A percentile compares a stretch with the other conserved stretches of the same genome.
These are phyloP conservation scores for Agrochola litura DNA, from an alignment of 2,888 invertebrate genomes.

Conservation along the genomic window DNA sequence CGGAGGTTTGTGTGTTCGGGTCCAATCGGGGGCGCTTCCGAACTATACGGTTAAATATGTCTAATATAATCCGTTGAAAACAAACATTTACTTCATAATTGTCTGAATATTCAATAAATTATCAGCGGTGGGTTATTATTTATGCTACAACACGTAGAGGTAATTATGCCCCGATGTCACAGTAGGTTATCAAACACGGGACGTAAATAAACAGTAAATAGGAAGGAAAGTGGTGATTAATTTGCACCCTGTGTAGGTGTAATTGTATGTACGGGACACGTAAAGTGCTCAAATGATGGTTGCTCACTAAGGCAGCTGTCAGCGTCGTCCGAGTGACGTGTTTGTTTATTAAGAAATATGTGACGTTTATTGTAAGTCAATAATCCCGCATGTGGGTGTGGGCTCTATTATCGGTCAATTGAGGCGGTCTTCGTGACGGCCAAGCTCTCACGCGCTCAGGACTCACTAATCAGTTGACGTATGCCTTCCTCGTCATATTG, in stretches of 20 bases:
- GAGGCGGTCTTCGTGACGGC: constrained; percentile 72
- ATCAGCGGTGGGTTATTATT: constrained; percentile 42
- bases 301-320: constrained; percentile 38
- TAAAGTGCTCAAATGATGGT: constrained; percentile 44
- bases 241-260: constrained; percentile 45
- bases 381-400: constrained; percentile 87
- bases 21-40: too few species aligned
- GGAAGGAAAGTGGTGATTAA: constrained; percentile 54
- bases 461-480: constrained; percentile 77
- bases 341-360: constrained; percentile 88
- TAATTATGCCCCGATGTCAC: constrained; percentile 59
- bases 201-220: constrained; percentile 61
- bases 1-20: too few species aligned
- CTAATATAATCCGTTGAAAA: constrained; percentile 41
- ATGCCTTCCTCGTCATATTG: constrained; percentile 80
- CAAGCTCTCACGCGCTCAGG: constrained; percentile 73
- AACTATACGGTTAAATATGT: too few species aligned
- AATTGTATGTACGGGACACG: constrained; percentile 29
- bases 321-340: constrained; percentile 68
- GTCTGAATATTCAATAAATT: constrained; percentile 47
- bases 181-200: constrained; percentile 56
- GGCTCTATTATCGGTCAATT: constrained; percentile 84
- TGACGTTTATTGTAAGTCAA: constrained; percentile 89
- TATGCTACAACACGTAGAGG: constrained; percentile 53
- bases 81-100: constrained; percentile 47